A percentile compares a stretch with the other conserved stretches of the same genome.
Conservation (phyloP, 1,140 invertebrate species). For the Oryctes rhinoceros region DNA sequence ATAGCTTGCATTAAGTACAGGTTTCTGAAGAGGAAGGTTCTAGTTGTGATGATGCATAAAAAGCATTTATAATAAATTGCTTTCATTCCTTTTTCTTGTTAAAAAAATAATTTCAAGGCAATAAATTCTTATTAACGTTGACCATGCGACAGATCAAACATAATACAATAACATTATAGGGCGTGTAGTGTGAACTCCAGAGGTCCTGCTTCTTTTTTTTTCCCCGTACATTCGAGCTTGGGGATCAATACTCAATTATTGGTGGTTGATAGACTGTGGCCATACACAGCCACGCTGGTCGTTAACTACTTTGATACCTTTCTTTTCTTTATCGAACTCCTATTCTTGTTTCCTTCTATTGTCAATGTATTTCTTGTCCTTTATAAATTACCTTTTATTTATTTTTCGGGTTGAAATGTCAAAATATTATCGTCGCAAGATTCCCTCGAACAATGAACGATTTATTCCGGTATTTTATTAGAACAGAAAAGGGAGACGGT, state of each 20-base stretch:
- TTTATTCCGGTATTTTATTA: neutral
- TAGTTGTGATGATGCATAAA: too few species aligned
- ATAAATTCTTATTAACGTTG: constrained; percentile 48
- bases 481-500: neutral
- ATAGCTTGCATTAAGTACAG: neutral
- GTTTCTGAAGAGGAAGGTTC: too few species aligned
- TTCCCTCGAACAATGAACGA: neutral
- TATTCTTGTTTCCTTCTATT: too few species aligned
- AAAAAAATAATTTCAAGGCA: neutral
- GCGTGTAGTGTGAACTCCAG: constrained; percentile 9
- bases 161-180: constrained; percentile 47
- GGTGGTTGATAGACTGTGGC: constrained; percentile 50
- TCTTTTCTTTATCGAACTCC: constrained; percentile 35
- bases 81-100: neutral
- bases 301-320: constrained; percentile 49
- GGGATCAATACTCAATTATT: constrained; percentile 53
- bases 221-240: constrained; percentile 40
- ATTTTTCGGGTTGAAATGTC: neutral
- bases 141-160: constrained; percentile 44
- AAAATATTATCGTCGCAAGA: neutral
- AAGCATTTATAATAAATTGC: too few species aligned
- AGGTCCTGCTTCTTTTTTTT: constrained; percentile 19
- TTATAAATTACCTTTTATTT: too few species aligned
- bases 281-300: constrained; percentile 52
- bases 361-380: too few species aligned